Base-by-base conservation (phyloP, 2,797 vertebrate genomes). In the Limosa lapponica region DNA sequence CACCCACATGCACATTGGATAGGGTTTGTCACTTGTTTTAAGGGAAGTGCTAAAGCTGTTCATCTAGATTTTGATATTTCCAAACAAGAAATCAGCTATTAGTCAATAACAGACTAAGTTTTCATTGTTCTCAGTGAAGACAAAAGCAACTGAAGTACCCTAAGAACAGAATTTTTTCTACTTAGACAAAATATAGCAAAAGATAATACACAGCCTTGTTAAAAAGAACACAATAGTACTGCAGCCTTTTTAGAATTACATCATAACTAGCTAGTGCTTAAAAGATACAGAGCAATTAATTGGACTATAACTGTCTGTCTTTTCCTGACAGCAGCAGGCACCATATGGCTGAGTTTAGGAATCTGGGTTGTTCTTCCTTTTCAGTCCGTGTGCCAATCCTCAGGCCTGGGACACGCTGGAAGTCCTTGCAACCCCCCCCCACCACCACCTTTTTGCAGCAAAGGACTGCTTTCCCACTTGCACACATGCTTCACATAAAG, bases 401-500 rank as follows among this genome's bases (percentile, higher is more conserved):
- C 75, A 88, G 79, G 46, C 79, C 66, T 72, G 46, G 66, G 90
- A 94, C 0, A 0, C 0, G 0, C 32, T 54, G 71, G 41, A 87
- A 93, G 75, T 82, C 66, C 83, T 44, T 41, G 24, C 62, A 87
- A 62, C 7, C 25, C 20, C 57, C 59, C 59, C 65, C 67, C 25
- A 43, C 16, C 41, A 46, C 44, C 39, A n/a, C 49, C 72, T 87
- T 80, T 90, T 30, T 64, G 22, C 41, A 87, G 79, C 44, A 55
- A 85, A 90, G 67, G 24, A 74, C n/a, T 86, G 77, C 77, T 41
- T 90, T 91, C 82, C 64, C 73, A 67, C 90, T 96, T 90, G 44
- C 59, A 95, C 93, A 93, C 74, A 94, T 81, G 88, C 90, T 94
- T 92, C 90, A 78, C 57, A 90, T 77, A 94, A 93, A 94, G 83